These are phyloP conservation scores for Raphicerus campestris DNA, from an alignment of 2,113 vertebrate species.

Conservation along the genomic window DNA sequence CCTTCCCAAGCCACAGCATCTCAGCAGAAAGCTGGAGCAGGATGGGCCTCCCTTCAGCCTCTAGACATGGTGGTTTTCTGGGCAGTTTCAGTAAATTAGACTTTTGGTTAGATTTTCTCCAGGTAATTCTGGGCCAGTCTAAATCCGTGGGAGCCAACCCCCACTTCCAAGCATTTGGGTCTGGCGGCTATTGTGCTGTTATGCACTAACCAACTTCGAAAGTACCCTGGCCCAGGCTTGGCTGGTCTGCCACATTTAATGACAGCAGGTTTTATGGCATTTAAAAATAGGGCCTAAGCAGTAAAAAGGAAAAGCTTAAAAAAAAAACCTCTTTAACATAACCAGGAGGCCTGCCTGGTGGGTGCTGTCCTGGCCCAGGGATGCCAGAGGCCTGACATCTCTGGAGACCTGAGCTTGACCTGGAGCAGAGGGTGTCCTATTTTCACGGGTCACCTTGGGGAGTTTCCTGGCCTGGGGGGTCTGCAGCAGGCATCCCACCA, in stretches of 20 bases:
- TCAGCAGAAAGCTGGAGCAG: background rate
- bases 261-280: constrained; percentile 59
- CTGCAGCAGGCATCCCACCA: background rate
- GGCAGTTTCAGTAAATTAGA: background rate
- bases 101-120: background rate
- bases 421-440: background rate
- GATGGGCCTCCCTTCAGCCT: background rate
- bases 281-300: constrained; percentile 51
- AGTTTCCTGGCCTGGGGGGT: background rate
- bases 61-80: background rate
- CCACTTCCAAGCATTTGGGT: background rate
- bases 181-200: background rate
- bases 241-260: constrained; percentile 52
- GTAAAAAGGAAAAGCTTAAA: background rate
- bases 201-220: constrained; percentile 48
- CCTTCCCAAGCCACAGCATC: background rate
- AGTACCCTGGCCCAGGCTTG: background rate
- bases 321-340: background rate
- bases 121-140: no score
- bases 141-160: background rate
- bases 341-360: background rate
- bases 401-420: background rate
- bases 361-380: no score
- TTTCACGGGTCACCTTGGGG: background rate
- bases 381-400: background rate